Percentiles rank a stretch among this genome's conserved stretches.
phyloP scores from a whole-genome alignment of 37 sponge, comb jelly and placozoan species.

The Aphrocallistes beatrix region DNA sequence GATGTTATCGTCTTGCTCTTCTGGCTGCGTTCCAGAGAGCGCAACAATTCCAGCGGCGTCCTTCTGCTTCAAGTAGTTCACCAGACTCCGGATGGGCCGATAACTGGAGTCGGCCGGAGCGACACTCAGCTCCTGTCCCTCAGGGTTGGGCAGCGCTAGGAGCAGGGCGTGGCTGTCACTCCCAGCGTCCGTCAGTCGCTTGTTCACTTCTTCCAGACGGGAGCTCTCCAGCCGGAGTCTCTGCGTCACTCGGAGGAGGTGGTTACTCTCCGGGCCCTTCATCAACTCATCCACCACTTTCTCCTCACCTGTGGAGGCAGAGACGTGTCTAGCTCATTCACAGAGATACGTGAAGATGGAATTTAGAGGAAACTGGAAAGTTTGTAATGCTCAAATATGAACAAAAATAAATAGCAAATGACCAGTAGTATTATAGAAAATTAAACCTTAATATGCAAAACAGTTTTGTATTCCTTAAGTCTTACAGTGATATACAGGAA shows the following conservation, averaged over 20 bases:
- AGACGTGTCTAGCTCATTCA: too few species aligned
- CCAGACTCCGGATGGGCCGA: constrained; percentile 71
- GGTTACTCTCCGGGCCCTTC: constrained; percentile 26
- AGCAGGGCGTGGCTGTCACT: constrained; percentile 70
- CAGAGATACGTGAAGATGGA: too few species aligned
- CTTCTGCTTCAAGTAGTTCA: constrained; percentile 78
- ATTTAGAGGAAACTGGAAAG: too few species aligned
- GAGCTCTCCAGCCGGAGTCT: constrained; percentile 80
- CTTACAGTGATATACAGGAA: too few species aligned
- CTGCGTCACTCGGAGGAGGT: constrained; percentile 58
- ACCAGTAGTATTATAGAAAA: too few species aligned
- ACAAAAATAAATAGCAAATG: too few species aligned
- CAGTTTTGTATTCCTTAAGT: too few species aligned
- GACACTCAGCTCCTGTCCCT: neutral
- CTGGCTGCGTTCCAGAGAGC: constrained; percentile 22
- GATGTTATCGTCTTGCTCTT: constrained; percentile 9
- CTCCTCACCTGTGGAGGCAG: constrained; percentile 11
- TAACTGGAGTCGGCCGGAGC: constrained; percentile 28
- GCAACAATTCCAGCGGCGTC: constrained; percentile 94
- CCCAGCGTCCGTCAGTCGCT: constrained; percentile 71
- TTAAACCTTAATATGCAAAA: too few species aligned
- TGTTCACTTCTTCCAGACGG: constrained; percentile 86
- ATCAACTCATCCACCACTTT: constrained; percentile 49
- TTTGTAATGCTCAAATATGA: too few species aligned
- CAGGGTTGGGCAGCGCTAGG: constrained; percentile 62